Evolutionary conservation across 1,140 invertebrate species (phyloP).

Genomic region (Penaeus indicus): DNA sequence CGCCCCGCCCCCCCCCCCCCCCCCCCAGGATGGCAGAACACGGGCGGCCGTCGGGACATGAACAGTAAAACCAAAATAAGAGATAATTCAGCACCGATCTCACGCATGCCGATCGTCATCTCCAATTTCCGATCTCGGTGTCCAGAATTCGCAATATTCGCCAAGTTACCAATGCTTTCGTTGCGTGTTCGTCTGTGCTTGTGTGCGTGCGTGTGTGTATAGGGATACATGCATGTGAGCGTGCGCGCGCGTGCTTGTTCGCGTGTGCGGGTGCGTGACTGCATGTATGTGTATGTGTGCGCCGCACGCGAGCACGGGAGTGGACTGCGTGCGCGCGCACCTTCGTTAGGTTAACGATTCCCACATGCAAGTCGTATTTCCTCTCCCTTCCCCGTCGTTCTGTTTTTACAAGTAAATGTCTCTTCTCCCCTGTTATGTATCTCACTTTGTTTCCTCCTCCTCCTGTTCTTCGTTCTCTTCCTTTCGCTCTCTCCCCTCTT

Average conservation of each 20-base stretch:
- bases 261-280: constrained; percentile 40
- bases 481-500: not conserved
- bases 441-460: constrained; percentile 13
- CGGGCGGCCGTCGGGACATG: no score
- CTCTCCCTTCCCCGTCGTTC: not conserved
- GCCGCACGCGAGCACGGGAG: not conserved
- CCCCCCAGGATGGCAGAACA: no score
- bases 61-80: not conserved
- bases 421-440: not conserved
- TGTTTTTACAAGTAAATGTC: constrained; percentile 6
- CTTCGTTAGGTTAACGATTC: not conserved
- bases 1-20: no score
- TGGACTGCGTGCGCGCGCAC: no score
- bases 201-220: not conserved
- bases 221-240: constrained; percentile 3
- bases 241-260: constrained; percentile 41
- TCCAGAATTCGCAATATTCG: constrained; percentile 18
- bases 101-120: not conserved
- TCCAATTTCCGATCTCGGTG: constrained; percentile 39
- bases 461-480: constrained; percentile 20
- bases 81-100: constrained; percentile 4
- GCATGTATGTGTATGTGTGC: constrained; percentile 40
- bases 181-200: not conserved
- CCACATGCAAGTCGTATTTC: not conserved
- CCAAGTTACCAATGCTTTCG: not conserved